A percentile compares a stretch with the other conserved stretches of the same genome.
Evolutionary conservation across 2,888 invertebrate genomes (phyloP).

Genomic region (Pandemis corylana): DNA sequence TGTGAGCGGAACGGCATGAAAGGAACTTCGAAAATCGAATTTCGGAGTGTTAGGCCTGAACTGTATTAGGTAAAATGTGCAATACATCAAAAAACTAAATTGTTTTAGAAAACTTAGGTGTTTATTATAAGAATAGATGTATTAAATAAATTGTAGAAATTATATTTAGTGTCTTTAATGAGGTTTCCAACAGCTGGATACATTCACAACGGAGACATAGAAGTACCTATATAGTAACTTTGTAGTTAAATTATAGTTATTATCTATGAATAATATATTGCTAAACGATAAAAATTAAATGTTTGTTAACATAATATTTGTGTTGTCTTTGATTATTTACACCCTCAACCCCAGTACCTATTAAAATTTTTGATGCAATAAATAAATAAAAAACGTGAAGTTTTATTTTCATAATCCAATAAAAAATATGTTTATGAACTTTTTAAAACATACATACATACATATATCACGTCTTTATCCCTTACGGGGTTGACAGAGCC

Average conservation of each 20-base stretch:
- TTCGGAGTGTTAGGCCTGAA: conserved; percentile 31
- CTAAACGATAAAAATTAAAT: conserved; percentile 83
- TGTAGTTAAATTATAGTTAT: conserved; percentile 82
- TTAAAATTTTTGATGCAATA: too few relatives aligned
- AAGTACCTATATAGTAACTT: conserved; percentile 67
- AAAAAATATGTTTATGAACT: too few relatives aligned
- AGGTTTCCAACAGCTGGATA: conserved; percentile 59
- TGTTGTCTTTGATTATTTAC: conserved; percentile 51
- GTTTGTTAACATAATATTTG: conserved; percentile 79
- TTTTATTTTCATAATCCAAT: too few relatives aligned
- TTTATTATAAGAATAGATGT: conserved; percentile 64
- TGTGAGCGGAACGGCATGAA: too few relatives aligned
- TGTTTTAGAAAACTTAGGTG: conserved; percentile 64
- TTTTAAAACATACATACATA: too few relatives aligned
- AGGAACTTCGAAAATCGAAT: too few relatives aligned
- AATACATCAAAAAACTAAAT: conserved; percentile 73
- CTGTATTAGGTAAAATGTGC: conserved; percentile 68
- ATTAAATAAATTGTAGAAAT: conserved; percentile 67
- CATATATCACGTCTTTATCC: too few relatives aligned
- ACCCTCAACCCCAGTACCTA: background rate
- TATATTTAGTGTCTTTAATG: conserved; percentile 69
- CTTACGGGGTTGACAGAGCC: too few relatives aligned
- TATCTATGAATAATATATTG: conserved; percentile 81
- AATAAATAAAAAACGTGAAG: too few relatives aligned
- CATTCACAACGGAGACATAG: conserved; percentile 57